These are phyloP conservation scores for Drosophila lacertosa DNA, from an alignment of 1,140 invertebrate species.

Conservation along the genomic window DNA sequence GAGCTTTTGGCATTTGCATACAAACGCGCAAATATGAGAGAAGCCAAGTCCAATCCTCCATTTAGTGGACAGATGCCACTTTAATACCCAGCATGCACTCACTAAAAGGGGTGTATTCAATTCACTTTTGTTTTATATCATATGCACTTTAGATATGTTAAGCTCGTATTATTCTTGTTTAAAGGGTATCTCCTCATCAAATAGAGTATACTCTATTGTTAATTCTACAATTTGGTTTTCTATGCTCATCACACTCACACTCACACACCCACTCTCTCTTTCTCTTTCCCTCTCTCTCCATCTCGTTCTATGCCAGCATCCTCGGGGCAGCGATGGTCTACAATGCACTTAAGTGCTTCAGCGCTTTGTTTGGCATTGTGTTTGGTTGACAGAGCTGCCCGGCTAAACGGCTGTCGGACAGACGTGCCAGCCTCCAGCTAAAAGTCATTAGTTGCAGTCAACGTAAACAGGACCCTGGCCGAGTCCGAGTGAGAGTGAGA, in stretches of 20 bases:
- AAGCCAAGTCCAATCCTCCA: conserved; percentile 33
- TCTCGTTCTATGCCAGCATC: too few species aligned
- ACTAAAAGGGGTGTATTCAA: neutral
- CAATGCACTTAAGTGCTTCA: conserved; percentile 71
- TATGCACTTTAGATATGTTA: too few species aligned
- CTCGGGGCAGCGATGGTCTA: conserved; percentile 36
- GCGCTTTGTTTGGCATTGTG: conserved; percentile 54
- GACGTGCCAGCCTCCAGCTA: conserved; percentile 60
- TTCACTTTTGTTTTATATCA: too few species aligned
- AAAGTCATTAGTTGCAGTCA: conserved; percentile 75
- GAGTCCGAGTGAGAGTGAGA: neutral
- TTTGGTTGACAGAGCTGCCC: conserved; percentile 55
- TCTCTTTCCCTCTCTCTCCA: neutral
- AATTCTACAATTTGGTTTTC: conserved; percentile 23
- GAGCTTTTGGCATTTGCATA: conserved; percentile 58
- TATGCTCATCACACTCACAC: neutral
- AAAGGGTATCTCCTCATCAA: neutral
- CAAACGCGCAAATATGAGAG: conserved; percentile 57
- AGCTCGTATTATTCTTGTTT: neutral
- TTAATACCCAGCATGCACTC: conserved; percentile 7
- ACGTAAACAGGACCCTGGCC: conserved; percentile 57
- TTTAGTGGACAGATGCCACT: conserved; percentile 26
- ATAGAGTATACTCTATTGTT: conserved; percentile 2
- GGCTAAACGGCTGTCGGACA: conserved; percentile 28
- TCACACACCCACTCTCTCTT: neutral